Evolutionary conservation across 2,113 vertebrate species (phyloP), one percentile per base, ranked within the genome.

Genomic region (Equus przewalskii): DNA sequence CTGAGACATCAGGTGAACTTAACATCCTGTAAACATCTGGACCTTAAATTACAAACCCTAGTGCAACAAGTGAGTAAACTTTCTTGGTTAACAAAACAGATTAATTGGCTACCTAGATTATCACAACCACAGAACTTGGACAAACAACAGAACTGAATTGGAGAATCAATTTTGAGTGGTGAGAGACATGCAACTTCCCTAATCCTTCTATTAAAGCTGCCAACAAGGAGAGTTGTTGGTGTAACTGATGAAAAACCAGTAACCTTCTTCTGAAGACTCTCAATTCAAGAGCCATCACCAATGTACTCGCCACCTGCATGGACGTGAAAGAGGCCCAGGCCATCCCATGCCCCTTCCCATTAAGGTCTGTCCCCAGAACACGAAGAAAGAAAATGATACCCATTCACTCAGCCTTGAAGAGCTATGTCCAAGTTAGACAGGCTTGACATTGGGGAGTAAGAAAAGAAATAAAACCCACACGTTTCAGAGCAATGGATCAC

Each of bases 1-100:
- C 46, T 72, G 65, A 91, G 73, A 46, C 19, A 67, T 30, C 56
- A 88, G n/a, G 24, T 75, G 76, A 46, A 92, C 69, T 86, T 72
- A 91, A 75, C 60, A 91, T 70, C 36, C 67, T 65, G 1, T 15
- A 79, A 2, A 64, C 14, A 26, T 58, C 36, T 1, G 44, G 7
- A 60, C 13, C 26, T 95, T 82, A 72, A 89, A 33, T 72, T 58
- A 96, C 16, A 92, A 85, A 93, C 41, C 18, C 51, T 65, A 56
- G n/a, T 16, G n/a, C 75, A 51, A 72, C 4, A 92, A 90, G 49
- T 92, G 14, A 90, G 90, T 44, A 95, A 79, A 92, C 13, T 18
- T 80, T 92, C 73, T 84, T 70, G 64, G 69, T 75, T 92, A 95
- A 95, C 51, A 95, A 81, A 80, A 86, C 56, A 86, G 30, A 93